A percentile compares a stretch with the other conserved stretches of the same genome.
Conservation (phyloP, 2,888 invertebrate genomes). For the Pterostichus niger region DNA sequence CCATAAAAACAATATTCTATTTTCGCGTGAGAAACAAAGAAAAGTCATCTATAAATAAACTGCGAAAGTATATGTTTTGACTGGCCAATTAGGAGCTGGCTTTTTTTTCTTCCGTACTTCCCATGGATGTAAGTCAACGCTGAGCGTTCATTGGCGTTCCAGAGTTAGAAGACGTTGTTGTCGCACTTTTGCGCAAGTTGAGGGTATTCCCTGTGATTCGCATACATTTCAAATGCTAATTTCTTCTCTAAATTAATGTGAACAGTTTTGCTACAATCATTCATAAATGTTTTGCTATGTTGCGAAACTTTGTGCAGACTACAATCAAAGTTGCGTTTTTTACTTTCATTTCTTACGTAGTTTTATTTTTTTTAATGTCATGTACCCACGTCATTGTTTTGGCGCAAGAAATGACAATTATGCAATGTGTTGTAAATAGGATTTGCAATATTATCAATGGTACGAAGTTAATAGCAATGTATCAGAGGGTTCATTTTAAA, state of each 20-base stretch:
- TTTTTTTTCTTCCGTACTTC: constrained; percentile 47
- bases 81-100: background rate
- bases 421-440: too few relatives aligned
- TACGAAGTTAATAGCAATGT: too few relatives aligned
- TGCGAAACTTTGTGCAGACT: constrained; percentile 20
- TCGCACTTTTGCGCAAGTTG: background rate
- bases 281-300: background rate
- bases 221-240: constrained; percentile 18
- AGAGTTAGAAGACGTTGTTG: background rate
- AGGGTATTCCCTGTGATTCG: constrained; percentile 21
- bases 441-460: too few relatives aligned
- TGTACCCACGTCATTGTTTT: too few relatives aligned
- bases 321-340: background rate
- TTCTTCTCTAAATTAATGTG: background rate
- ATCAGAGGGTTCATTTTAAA: too few relatives aligned
- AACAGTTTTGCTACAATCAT: background rate
- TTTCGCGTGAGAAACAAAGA: background rate
- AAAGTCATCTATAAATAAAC: constrained; percentile 31
- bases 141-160: background rate
- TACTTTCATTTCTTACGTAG: background rate
- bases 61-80: background rate
- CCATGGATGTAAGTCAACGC: background rate
- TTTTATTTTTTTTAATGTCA: too few relatives aligned
- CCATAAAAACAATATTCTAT: constrained; percentile 35
- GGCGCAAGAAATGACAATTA: too few relatives aligned